A percentile compares a stretch with the other conserved stretches of the same genome.
Evolutionary conservation across 2,113 vertebrate species (phyloP).

Genomic region (Junco hyemalis): DNA sequence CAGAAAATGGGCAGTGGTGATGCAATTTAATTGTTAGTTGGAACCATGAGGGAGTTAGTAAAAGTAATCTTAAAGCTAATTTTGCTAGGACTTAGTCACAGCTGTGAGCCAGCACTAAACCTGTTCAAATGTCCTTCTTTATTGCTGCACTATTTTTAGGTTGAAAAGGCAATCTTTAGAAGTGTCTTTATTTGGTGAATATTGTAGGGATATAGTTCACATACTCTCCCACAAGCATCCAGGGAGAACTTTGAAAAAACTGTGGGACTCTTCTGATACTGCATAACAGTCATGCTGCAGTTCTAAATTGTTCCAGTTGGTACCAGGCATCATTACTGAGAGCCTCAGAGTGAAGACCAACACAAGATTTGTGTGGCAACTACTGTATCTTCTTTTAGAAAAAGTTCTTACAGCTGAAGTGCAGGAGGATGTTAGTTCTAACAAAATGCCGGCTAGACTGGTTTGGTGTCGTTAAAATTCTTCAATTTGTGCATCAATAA

Average conservation of each 20-base stretch:
- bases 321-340: background rate
- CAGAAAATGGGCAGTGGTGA: background rate
- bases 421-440: background rate
- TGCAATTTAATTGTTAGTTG: background rate
- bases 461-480: background rate
- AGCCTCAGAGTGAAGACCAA: background rate
- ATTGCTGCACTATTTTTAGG: background rate
- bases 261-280: background rate
- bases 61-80: background rate
- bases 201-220: background rate
- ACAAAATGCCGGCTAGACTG: background rate
- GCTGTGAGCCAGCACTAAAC: background rate
- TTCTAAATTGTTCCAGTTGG: background rate
- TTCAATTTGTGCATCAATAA: background rate
- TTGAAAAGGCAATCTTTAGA: background rate
- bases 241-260: background rate
- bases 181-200: background rate
- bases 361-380: background rate
- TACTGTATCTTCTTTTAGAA: background rate
- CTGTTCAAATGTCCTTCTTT: background rate
- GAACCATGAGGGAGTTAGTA: background rate
- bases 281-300: background rate
- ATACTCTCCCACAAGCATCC: background rate
- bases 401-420: background rate
- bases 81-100: background rate